Percentiles rank a stretch among this genome's conserved stretches.
Conservation (phyloP, 2,113 vertebrate genomes). For the Larimichthys crocea region DNA sequence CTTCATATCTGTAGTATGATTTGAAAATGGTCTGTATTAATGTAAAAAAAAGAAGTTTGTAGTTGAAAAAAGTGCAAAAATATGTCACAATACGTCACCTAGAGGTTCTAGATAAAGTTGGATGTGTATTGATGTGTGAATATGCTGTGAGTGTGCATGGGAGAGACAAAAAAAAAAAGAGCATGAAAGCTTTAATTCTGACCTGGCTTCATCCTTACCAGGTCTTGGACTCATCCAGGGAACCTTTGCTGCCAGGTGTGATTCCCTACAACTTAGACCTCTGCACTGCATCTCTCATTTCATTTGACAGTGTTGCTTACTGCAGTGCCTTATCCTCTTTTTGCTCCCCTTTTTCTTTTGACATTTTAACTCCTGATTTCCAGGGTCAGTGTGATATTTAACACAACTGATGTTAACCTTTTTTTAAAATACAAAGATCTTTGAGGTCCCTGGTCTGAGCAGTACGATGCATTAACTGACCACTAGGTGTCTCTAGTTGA, state of each 20-base stretch:
- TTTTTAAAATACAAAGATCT: background rate
- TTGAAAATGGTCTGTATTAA: background rate
- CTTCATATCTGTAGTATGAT: too few relatives aligned
- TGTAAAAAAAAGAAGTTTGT: background rate
- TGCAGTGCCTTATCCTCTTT: conserved; percentile 35
- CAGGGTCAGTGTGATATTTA: conserved; percentile 53
- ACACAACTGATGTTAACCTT: background rate
- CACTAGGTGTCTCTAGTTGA: conserved; percentile 68
- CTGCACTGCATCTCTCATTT: conserved; percentile 25
- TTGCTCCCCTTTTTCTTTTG: conserved; percentile 15
- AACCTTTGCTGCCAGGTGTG: conserved; percentile 90
- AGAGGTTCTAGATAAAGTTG: background rate
- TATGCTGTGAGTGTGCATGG: background rate
- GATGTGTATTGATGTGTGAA: background rate
- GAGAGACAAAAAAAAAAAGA: background rate
- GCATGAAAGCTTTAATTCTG: conserved; percentile 39
- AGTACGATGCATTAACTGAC: conserved; percentile 31
- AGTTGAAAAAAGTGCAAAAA: background rate
- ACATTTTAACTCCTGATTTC: conserved; percentile 55
- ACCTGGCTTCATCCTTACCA: conserved; percentile 83
- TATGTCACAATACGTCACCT: too few relatives aligned
- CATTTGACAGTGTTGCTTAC: conserved; percentile 41
- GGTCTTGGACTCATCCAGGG: conserved; percentile 88
- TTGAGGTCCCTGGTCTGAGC: background rate
- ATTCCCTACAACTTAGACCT: conserved; percentile 44